Conservation (phyloP, 2,113 vertebrate species). For the Caranx ignobilis region DNA sequence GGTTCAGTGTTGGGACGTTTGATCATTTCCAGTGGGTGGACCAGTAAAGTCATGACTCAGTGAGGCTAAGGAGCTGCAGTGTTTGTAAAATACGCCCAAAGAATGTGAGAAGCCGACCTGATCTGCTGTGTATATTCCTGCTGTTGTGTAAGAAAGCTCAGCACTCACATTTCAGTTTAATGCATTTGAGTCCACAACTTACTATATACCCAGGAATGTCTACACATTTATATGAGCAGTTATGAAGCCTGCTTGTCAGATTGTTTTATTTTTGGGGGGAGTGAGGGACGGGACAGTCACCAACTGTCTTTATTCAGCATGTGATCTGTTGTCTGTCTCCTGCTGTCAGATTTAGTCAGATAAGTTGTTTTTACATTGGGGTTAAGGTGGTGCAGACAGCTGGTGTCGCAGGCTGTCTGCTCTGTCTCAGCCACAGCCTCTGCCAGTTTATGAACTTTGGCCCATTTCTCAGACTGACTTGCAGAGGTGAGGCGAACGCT, state of each 20-base stretch:
- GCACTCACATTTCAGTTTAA: not conserved
- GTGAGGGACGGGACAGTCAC: not conserved
- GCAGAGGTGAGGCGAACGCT: constrained; percentile 21
- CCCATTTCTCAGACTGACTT: constrained; percentile 50
- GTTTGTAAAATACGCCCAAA: constrained; percentile 41
- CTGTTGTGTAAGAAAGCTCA: constrained; percentile 36
- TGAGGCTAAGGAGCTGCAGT: constrained; percentile 5
- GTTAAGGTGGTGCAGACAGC: constrained; percentile 26
- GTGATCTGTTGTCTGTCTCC: constrained; percentile 12
- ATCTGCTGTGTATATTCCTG: constrained; percentile 19
- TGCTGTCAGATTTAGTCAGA: constrained; percentile 22
- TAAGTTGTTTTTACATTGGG: constrained; percentile 19
- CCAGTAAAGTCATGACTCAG: constrained; percentile 43
- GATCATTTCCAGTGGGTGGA: constrained; percentile 41
- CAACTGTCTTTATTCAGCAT: not conserved
- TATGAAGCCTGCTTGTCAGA: not conserved
- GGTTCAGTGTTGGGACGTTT: constrained; percentile 12
- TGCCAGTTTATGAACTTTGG: constrained; percentile 66
- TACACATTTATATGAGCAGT: not conserved
- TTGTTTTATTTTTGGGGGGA: constrained; percentile 17
- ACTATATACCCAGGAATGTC: not conserved
- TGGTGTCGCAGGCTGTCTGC: constrained; percentile 29
- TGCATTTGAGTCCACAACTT: not conserved
- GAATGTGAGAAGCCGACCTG: constrained; percentile 45
- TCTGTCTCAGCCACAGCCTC: constrained; percentile 33